Evolutionary conservation across 2,888 invertebrate genomes (phyloP), one percentile per base, ranked within the genome.

Genomic region (Lasioglossum morio): DNA sequence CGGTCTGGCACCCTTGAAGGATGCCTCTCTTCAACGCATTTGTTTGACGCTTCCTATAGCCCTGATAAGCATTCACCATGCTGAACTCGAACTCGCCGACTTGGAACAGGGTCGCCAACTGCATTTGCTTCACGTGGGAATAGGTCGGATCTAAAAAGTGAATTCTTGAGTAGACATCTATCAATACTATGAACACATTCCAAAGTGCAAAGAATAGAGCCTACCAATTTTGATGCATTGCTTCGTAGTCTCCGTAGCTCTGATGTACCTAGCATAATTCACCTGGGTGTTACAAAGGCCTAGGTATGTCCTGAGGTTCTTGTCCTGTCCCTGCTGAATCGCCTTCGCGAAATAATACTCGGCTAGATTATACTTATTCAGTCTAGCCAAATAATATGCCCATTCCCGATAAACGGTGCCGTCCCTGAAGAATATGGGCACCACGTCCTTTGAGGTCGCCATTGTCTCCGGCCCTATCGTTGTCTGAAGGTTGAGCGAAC

Each of bases 41-140:
- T 43, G 81, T 87, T 46, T 80, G 87, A 30, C 84, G 90, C 8
- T 87, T 82, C 69, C 73, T 86, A 60, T 86, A 85, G 23, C 94
- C 94, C 37, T 88, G 91, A 73, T 94, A 87, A 10, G 94, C 94
- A 77, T 93, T 90, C 46, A 93, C 87, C 79, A 94, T 87, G 73
- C 94, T 93, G 77, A 82, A 86, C n/a, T 89, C 91, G 78, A 94
- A 94, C 84, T 94, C 94, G 0, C 92, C 93, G 72, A 92, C 88
- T 79, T 91, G 90, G 85, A 92, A 94, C 0, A 94, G 84, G 34
- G 94, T 91, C 76, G 91, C 89, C 75, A 94, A 89, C 72, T 91
- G 89, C 88, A 92, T 88, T 84, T 91, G 91, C 82, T 92, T 91
- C 53, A 92, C 94, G 40, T 89, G 53, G 43, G 91, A 88, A 82